phyloP scores from a whole-genome alignment of 2,797 vertebrate genomes.

The Pipistrellus nathusii region DNA sequence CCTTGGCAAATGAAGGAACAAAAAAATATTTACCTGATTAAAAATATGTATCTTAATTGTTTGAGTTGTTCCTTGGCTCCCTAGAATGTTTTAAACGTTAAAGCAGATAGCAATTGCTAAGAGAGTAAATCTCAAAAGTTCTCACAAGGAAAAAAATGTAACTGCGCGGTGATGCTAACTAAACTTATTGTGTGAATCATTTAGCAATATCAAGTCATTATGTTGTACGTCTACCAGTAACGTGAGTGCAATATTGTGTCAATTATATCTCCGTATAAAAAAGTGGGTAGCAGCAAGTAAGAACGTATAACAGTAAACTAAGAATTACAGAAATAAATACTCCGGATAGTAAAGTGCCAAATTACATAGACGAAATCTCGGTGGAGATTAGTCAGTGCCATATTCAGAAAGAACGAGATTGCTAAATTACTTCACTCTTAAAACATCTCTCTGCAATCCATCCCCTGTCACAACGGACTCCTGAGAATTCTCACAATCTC shows the following conservation, averaged over 20 bases:
- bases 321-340: conserved; percentile 51
- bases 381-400: not conserved
- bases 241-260: not conserved
- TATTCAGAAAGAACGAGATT: conserved; percentile 8
- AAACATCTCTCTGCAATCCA: conserved; percentile 61
- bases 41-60: conserved; percentile 33
- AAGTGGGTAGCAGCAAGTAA: not conserved
- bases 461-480: conserved; percentile 11
- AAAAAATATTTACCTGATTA: conserved; percentile 36
- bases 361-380: not conserved
- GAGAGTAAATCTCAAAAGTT: not conserved
- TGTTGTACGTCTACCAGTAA: not conserved
- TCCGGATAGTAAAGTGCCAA: not conserved
- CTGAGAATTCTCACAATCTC: conserved; percentile 48
- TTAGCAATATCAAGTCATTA: not conserved
- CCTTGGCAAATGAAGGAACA: conserved; percentile 56
- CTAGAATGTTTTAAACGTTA: conserved; percentile 39
- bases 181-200: not conserved
- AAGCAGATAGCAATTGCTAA: not conserved
- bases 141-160: not conserved
- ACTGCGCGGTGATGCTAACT: not conserved
- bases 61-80: not conserved
- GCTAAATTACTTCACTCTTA: conserved; percentile 60
- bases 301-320: not conserved
- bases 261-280: not conserved